These are phyloP conservation scores for Meta bourneti DNA, from an alignment of 2,888 invertebrate genomes.

Conservation along the genomic window DNA sequence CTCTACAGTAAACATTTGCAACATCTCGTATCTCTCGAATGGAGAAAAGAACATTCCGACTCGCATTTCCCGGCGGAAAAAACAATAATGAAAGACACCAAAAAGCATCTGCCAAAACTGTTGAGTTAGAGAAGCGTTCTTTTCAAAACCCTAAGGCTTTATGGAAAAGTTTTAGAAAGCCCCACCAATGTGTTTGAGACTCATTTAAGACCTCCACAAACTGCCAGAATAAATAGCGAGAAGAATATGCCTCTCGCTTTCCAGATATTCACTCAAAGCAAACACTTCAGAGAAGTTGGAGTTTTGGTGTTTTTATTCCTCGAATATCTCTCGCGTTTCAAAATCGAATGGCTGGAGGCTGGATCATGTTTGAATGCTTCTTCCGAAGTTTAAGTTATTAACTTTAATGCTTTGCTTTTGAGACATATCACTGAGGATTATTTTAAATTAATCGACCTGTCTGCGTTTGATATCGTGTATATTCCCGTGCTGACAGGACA, in stretches of 20 bases:
- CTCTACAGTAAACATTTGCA: neutral
- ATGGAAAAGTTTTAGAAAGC: slow-evolving; percentile 2
- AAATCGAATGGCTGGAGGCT: slow-evolving; percentile 1
- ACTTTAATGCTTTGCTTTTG: neutral
- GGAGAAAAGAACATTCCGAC: neutral
- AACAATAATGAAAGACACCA: slow-evolving; percentile 17
- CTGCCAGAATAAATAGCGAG: slow-evolving; percentile 19
- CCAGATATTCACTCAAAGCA: slow-evolving; percentile 12
- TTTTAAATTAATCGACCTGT: slow-evolving; percentile 32
- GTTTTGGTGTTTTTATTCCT: slow-evolving; percentile 24
- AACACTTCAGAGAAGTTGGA: slow-evolving; percentile 29
- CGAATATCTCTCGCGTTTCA: neutral
- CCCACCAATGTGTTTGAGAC: slow-evolving; percentile 14
- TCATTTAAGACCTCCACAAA: slow-evolving; percentile 22
- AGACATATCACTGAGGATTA: neutral
- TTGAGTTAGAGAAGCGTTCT: slow-evolving; percentile 9
- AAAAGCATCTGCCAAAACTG: slow-evolving; percentile 8
- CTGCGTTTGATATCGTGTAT: neutral
- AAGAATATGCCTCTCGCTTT: neutral
- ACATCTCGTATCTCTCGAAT: neutral
- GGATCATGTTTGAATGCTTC: neutral
- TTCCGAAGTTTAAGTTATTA: slow-evolving; percentile 15
- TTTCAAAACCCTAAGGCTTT: neutral
- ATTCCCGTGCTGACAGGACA: neutral
- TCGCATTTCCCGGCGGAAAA: neutral